Evolutionary conservation across 2,113 vertebrate genomes (phyloP).

Genomic region (Lepus europaeus): DNA sequence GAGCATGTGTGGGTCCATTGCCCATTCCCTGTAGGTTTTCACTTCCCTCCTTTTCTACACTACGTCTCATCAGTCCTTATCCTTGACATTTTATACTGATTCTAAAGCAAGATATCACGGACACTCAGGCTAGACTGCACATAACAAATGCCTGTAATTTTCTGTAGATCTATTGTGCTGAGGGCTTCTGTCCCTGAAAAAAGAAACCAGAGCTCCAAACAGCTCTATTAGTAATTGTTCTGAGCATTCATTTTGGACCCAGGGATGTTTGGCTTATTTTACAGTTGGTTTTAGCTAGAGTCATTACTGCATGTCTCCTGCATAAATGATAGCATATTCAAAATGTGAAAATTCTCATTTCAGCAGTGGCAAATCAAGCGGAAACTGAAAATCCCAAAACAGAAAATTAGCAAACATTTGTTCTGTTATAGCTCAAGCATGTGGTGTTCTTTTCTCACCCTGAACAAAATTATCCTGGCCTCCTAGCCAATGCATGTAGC

Average conservation of each 20-base stretch:
- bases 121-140: neutral
- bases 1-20: neutral
- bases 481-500: conserved; percentile 70
- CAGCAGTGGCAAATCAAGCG: conserved; percentile 83
- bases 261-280: conserved; percentile 82
- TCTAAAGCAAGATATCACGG: neutral
- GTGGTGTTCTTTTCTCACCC: conserved; percentile 61
- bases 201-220: neutral
- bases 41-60: neutral
- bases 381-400: conserved; percentile 86
- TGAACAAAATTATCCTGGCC: conserved; percentile 71
- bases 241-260: conserved; percentile 73
- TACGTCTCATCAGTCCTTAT: neutral
- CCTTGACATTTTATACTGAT: neutral
- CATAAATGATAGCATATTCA: conserved; percentile 84
- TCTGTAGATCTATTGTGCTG: conserved; percentile 29
- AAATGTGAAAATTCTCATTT: conserved; percentile 86
- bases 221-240: conserved; percentile 76
- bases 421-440: conserved; percentile 80
- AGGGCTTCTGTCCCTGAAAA: conserved; percentile 44
- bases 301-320: conserved; percentile 81
- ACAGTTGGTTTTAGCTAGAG: conserved; percentile 79
- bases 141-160: conserved; percentile 49
- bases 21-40: neutral
- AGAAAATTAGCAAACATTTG: conserved; percentile 88